phyloP scores from a whole-genome alignment of 2,888 invertebrate genomes.

The Crocallis elinguaria region DNA sequence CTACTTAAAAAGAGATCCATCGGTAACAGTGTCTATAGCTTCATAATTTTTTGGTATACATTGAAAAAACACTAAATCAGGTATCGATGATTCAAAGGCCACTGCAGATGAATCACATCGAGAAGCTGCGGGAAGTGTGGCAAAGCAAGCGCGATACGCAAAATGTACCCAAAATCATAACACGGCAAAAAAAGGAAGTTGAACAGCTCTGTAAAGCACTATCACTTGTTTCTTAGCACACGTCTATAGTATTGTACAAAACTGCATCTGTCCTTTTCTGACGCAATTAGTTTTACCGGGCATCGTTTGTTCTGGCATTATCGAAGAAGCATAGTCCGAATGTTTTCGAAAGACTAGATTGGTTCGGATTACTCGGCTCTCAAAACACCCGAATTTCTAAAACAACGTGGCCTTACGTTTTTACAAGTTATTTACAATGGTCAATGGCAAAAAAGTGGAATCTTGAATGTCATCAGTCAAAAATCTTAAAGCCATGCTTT shows the following conservation, averaged over 20 bases:
- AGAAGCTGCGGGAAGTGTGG: conserved; percentile 22
- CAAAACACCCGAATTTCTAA: conserved; percentile 36
- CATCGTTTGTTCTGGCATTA: conserved; percentile 7
- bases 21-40: conserved; percentile 82
- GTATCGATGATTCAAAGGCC: conserved; percentile 65
- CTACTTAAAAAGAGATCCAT: conserved; percentile 77
- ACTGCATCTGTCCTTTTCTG: conserved; percentile 12
- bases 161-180: not conserved
- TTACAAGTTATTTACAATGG: conserved; percentile 77
- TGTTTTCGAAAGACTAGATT: conserved; percentile 73
- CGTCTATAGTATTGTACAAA: not conserved
- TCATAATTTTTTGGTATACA: conserved; percentile 82
- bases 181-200: not conserved
- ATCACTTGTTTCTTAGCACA: not conserved
- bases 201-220: conserved; percentile 11
- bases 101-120: conserved; percentile 26
- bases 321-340: conserved; percentile 44
- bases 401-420: conserved; percentile 37
- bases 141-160: conserved; percentile 17
- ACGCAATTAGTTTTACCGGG: not conserved
- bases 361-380: conserved; percentile 58
- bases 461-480: conserved; percentile 69
- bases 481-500: conserved; percentile 70
- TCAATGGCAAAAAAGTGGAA: conserved; percentile 62
- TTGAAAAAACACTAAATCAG: conserved; percentile 79